These are phyloP conservation scores for Cheilosia impressa DNA, from an alignment of 2,888 invertebrate species.

Conservation along the genomic window DNA sequence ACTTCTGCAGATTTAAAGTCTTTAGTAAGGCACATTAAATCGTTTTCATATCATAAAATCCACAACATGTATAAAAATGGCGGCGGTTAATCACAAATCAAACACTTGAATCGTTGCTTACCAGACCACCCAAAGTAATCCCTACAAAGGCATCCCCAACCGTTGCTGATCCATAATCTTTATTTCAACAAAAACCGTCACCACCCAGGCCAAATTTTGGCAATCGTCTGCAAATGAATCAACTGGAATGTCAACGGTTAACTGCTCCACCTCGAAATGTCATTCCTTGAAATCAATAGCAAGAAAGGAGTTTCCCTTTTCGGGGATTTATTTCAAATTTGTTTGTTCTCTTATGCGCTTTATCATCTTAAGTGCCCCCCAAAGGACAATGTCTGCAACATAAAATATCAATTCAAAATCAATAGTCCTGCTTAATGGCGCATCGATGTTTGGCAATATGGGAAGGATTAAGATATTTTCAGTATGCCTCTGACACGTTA, in stretches of 20 bases:
- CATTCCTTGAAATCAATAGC: not conserved
- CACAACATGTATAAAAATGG: too few species aligned
- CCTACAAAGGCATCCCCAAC: too few species aligned
- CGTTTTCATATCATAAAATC: too few species aligned
- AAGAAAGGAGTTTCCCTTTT: not conserved
- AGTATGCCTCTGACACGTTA: constrained; percentile 33
- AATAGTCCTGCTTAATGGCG: constrained; percentile 33
- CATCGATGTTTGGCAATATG: constrained; percentile 9
- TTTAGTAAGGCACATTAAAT: too few species aligned
- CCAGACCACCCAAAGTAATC: too few species aligned
- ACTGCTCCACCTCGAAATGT: not conserved
- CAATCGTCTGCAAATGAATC: too few species aligned
- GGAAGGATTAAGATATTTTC: constrained; percentile 21
- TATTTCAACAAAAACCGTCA: too few species aligned
- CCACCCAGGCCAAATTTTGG: too few species aligned
- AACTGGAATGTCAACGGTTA: not conserved
- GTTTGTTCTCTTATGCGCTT: not conserved
- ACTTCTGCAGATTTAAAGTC: too few species aligned
- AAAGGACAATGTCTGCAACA: constrained; percentile 13
- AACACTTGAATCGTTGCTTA: too few species aligned
- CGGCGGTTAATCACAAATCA: too few species aligned
- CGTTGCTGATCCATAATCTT: too few species aligned
- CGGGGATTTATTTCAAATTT: not conserved
- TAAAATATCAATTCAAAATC: constrained; percentile 35
- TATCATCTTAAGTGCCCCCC: constrained; percentile 24